These are phyloP conservation scores for Drosophila mulleri DNA, from an alignment of 2,888 invertebrate species.

Conservation along the genomic window DNA sequence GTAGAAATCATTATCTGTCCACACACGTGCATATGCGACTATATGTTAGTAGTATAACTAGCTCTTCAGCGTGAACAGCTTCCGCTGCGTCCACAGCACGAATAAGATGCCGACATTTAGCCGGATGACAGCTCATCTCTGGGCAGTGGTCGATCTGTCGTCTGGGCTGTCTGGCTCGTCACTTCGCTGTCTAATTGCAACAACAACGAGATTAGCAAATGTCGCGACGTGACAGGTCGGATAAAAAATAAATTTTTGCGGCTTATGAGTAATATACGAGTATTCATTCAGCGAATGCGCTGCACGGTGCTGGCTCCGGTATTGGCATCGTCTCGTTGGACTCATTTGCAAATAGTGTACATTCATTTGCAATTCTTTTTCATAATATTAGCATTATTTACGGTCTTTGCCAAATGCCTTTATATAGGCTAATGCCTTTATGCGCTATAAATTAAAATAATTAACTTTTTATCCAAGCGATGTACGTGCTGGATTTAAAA, in stretches of 20 bases:
- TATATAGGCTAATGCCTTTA: conserved; percentile 9
- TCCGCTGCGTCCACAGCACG: conserved; percentile 29
- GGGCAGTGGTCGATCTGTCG: conserved; percentile 27
- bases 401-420: conserved; percentile 24
- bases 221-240: conserved; percentile 50
- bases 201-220: conserved; percentile 40
- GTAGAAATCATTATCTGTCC: conserved; percentile 55
- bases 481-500: conserved; percentile 60
- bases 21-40: conserved; percentile 18
- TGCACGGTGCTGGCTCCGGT: neutral
- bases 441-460: conserved; percentile 36
- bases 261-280: conserved; percentile 48
- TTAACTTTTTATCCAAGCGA: conserved; percentile 23
- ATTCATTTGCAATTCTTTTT: conserved; percentile 28
- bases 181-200: conserved; percentile 70
- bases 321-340: conserved; percentile 1
- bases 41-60: conserved; percentile 28
- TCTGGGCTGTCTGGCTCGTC: conserved; percentile 50
- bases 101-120: conserved; percentile 50
- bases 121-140: conserved; percentile 59
- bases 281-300: conserved; percentile 11
- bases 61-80: conserved; percentile 52
- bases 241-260: conserved; percentile 34
- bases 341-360: conserved; percentile 20
- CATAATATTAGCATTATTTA: conserved; percentile 19